Conservation (phyloP, 2,888 invertebrate genomes). For the Bhutanitis thaidina region DNA sequence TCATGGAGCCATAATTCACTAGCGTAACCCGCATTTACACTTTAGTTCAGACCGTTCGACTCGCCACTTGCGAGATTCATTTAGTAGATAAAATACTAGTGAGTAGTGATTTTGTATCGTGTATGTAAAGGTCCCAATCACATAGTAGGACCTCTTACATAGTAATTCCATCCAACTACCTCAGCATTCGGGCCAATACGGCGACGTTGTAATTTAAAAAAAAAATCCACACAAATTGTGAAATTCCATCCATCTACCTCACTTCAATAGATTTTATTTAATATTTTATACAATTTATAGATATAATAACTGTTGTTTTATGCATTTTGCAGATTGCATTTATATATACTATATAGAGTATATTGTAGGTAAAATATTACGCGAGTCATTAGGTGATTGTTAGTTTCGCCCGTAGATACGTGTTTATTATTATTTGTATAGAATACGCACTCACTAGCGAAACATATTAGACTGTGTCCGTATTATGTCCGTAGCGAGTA, state of each 20-base stretch:
- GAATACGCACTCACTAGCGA: slow-evolving; percentile 66
- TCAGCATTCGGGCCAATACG: slow-evolving; percentile 78
- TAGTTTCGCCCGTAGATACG: slow-evolving; percentile 69
- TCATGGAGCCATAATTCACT: slow-evolving; percentile 29
- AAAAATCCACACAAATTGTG: slow-evolving; percentile 79
- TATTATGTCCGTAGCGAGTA: slow-evolving; percentile 54
- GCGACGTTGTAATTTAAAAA: slow-evolving; percentile 57
- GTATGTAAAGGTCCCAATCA: slow-evolving; percentile 65
- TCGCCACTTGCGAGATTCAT: slow-evolving; percentile 55
- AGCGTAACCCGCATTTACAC: slow-evolving; percentile 41
- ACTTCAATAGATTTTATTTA: slow-evolving; percentile 82
- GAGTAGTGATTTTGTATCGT: slow-evolving; percentile 70
- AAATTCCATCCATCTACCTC: slow-evolving; percentile 88
- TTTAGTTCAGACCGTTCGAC: slow-evolving; percentile 43
- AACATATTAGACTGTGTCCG: slow-evolving; percentile 53
- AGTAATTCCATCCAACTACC: slow-evolving; percentile 81
- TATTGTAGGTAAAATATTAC: slow-evolving; percentile 75
- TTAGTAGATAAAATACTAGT: slow-evolving; percentile 58
- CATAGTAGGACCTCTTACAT: slow-evolving; percentile 69
- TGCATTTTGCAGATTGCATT: slow-evolving; percentile 80
- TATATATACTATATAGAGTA: slow-evolving; percentile 78
- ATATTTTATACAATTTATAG: slow-evolving; percentile 81
- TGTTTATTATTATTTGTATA: slow-evolving; percentile 45
- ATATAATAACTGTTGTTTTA: slow-evolving; percentile 79
- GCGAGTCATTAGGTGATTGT: slow-evolving; percentile 70